Evolutionary conservation across 2,797 vertebrate species (phyloP).

Genomic region (Falco rusticolus): DNA sequence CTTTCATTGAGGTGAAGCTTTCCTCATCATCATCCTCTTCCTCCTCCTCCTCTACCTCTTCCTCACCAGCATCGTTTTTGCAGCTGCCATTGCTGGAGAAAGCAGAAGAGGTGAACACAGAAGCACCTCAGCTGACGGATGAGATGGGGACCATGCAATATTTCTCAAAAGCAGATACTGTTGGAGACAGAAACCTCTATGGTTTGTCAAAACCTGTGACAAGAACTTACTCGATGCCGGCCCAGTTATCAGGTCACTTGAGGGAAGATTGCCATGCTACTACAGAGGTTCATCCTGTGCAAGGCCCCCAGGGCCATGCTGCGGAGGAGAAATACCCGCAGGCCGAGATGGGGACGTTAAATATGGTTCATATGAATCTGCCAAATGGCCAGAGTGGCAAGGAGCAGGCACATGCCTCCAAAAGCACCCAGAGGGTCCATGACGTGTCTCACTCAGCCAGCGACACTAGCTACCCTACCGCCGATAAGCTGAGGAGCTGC

Average conservation of each 20-base stretch:
- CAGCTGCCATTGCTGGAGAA: conserved; percentile 50
- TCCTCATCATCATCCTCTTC: conserved; percentile 72
- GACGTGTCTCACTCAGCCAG: not conserved
- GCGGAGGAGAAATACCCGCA: not conserved
- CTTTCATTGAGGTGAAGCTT: conserved; percentile 83
- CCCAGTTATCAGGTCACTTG: conserved; percentile 73
- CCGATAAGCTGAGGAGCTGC: conserved; percentile 72
- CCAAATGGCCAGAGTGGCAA: conserved; percentile 54
- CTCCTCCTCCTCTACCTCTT: conserved; percentile 63
- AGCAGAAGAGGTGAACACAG: not conserved
- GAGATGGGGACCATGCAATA: not conserved
- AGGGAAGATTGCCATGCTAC: conserved; percentile 41
- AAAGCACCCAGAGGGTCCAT: not conserved
- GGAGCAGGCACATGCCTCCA: not conserved
- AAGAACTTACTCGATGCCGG: conserved; percentile 81
- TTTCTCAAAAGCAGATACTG: not conserved
- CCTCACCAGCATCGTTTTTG: conserved; percentile 53
- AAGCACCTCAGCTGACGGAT: not conserved
- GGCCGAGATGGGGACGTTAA: not conserved
- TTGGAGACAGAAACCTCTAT: conserved; percentile 19
- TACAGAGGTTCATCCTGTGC: not conserved
- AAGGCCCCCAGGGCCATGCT: not conserved
- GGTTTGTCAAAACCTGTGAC: conserved; percentile 71
- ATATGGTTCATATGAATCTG: conserved; percentile 26
- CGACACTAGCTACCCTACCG: not conserved